Conservation (phyloP, 2,113 vertebrate genomes). For the Ctenodactylus gundi region DNA sequence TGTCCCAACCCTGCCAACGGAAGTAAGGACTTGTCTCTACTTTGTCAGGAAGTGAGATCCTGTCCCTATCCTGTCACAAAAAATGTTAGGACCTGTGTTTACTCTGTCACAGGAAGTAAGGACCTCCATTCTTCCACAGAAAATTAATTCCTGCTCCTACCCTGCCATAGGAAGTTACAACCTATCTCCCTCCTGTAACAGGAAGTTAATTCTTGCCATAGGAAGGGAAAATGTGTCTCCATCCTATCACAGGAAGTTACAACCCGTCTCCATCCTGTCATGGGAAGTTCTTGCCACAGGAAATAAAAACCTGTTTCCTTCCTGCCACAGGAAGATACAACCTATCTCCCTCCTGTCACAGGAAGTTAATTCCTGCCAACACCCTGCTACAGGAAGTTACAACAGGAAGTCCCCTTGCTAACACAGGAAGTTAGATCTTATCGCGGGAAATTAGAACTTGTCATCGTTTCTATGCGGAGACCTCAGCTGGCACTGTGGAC, state of each 20-base stretch:
- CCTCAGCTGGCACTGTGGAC: not conserved
- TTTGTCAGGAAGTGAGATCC: not conserved
- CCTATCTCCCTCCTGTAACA: too few relatives aligned
- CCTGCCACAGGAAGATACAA: not conserved
- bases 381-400: not conserved
- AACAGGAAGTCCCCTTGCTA: not conserved
- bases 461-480: not conserved
- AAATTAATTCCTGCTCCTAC: not conserved
- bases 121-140: rapidly evolving
- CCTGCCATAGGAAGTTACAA: not conserved
- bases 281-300: not conserved
- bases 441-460: not conserved
- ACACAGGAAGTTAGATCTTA: too few relatives aligned
- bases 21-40: not conserved
- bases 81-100: rapidly evolving
- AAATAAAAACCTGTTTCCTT: not conserved
- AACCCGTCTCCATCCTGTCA: not conserved
- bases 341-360: not conserved
- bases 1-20: not conserved
- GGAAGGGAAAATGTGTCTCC: not conserved
- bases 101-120: not conserved
- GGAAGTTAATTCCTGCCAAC: rapidly evolving
- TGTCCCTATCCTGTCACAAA: not conserved
- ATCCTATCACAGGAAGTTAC: not conserved
- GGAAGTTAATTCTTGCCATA: not conserved